phyloP scores from a whole-genome alignment of 2,888 invertebrate genomes.

The Sericinus montela region DNA sequence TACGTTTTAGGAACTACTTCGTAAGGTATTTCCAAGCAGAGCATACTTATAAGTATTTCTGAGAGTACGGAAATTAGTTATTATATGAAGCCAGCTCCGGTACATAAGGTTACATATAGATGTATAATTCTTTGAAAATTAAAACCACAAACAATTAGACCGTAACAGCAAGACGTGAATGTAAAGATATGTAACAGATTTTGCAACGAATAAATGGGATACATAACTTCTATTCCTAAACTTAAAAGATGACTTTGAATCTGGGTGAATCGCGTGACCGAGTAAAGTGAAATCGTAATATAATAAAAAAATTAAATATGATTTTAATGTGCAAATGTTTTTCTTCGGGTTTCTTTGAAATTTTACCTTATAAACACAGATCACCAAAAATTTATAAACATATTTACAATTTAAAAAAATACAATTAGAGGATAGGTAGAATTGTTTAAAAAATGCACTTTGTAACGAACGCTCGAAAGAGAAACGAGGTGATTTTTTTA shows the following conservation, averaged over 20 bases:
- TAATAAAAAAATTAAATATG: slow-evolving; percentile 10
- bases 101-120: slow-evolving; percentile 6
- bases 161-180: slow-evolving; percentile 32
- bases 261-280: slow-evolving; percentile 37
- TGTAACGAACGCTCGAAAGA: slow-evolving; percentile 15
- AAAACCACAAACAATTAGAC: slow-evolving; percentile 36
- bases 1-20: no score
- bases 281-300: slow-evolving; percentile 64
- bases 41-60: no score
- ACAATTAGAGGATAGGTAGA: background rate
- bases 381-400: slow-evolving; percentile 3
- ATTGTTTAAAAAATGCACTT: slow-evolving; percentile 12
- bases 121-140: slow-evolving; percentile 31
- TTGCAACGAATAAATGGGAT: slow-evolving; percentile 1
- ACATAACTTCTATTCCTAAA: slow-evolving; percentile 5
- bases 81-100: no score
- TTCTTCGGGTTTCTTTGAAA: background rate
- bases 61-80: no score
- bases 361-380: slow-evolving; percentile 17
- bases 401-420: background rate
- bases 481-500: slow-evolving; percentile 31
- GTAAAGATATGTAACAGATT: slow-evolving; percentile 1
- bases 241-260: slow-evolving; percentile 21
- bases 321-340: no score
- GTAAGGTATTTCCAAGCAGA: no score